Base-by-base conservation (phyloP, 2,888 invertebrate genomes). In the Lepidochrysops patricia region DNA sequence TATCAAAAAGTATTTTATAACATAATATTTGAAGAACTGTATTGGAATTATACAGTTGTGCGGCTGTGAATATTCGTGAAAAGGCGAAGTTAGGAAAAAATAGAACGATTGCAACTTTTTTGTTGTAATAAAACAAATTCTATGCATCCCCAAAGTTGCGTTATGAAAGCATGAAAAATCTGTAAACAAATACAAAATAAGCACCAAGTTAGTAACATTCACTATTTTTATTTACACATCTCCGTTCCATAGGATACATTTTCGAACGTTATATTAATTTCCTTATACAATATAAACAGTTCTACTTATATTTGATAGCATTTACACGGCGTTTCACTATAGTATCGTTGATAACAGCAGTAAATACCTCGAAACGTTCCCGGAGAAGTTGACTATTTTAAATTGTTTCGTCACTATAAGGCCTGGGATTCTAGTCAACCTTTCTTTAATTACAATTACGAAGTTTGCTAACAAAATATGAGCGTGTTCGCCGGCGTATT, bases 271-370 rank as follows among this genome's bases (percentile, higher is more conserved):
- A 23, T 49, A 49, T 32, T 58, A 73, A 68, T 71, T 72, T 73
- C 60, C 62, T 58, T 65, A 62, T 54, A 61, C 48, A 57, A 61
- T 57, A 62, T 63, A 62, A 61, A 64, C 57, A 66, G 59, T 72
- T 77, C 76, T 77, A 73, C 67, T 73, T 66, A 61, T 60, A 64
- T 49, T 48, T 73, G 62, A 67, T 74, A 74, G 82, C 80, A 80
- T 82, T 73, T 83, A 86, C 83, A 84, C 73, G 75, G 78, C 79
- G 63, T 65, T 50, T 64, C 70, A 34, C 27, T 49, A 37, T 26
- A 59, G 34, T 59, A 50, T 29, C 52, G 15, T 59, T 27, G 59
- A 59, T 52, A 59, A 59, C 59, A 59, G 37, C 26, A 59, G 59
- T 59, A 59, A 59, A 59, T 35, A 59, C 26, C 27, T 59, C 59